These are phyloP conservation scores for Ciconia boyciana DNA, from an alignment of 2,113 vertebrate genomes.

Conservation along the genomic window DNA sequence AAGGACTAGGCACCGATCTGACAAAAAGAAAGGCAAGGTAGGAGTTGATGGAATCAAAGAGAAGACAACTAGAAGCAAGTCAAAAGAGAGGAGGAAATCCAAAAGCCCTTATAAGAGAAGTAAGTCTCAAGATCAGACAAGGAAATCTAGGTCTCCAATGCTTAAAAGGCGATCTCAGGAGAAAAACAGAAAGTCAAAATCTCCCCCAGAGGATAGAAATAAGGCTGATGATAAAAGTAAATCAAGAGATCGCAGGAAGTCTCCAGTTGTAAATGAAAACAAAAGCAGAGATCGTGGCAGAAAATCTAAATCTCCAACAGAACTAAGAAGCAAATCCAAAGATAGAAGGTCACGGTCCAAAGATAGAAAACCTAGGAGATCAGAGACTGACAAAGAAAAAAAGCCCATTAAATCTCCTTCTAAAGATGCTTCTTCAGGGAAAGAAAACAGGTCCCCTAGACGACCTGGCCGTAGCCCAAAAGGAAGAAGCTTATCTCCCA, in stretches of 20 bases:
- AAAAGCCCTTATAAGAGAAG: slow-evolving; percentile 81
- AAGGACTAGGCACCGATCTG: slow-evolving; percentile 84
- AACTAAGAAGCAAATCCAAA: slow-evolving; percentile 79
- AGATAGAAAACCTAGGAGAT: slow-evolving; percentile 80
- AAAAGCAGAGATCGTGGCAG: slow-evolving; percentile 82
- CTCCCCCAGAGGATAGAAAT: slow-evolving; percentile 74
- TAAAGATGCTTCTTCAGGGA: slow-evolving; percentile 95
- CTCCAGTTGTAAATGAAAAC: slow-evolving; percentile 76
- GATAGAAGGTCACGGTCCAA: slow-evolving; percentile 82
- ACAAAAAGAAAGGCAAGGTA: slow-evolving; percentile 85
- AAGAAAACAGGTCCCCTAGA: slow-evolving; percentile 93
- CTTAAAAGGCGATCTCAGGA: slow-evolving; percentile 78
- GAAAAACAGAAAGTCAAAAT: slow-evolving; percentile 76
- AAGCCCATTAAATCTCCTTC: slow-evolving; percentile 93
- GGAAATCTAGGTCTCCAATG: slow-evolving; percentile 80
- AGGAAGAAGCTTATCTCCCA: slow-evolving; percentile 88
- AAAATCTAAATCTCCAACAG: slow-evolving; percentile 81
- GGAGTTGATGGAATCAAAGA: slow-evolving; percentile 75
- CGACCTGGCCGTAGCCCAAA: slow-evolving; percentile 79
- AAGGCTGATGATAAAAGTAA: slow-evolving; percentile 75
- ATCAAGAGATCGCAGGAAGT: slow-evolving; percentile 78
- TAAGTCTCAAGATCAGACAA: slow-evolving; percentile 83
- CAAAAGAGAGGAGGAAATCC: slow-evolving; percentile 87
- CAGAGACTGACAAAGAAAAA: slow-evolving; percentile 86
- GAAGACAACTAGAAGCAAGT: slow-evolving; percentile 82